A percentile compares a stretch with the other conserved stretches of the same genome.
Conservation (phyloP, 2,888 invertebrate species). For the Tubulanus polymorphus region DNA sequence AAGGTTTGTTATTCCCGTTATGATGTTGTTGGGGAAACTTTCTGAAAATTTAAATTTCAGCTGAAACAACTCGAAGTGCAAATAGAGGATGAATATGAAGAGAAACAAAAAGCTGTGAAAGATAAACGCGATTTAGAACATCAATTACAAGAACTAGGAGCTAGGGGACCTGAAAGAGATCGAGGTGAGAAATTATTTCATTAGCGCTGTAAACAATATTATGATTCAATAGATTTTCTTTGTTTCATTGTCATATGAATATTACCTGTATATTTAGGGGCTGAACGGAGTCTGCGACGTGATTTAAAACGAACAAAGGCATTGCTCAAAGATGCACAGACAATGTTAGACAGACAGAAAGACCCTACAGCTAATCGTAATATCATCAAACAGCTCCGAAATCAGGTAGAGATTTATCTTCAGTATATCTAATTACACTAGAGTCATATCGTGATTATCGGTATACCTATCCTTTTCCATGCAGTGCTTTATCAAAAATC, state of each 20-base stretch:
- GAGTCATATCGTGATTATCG: too few species aligned
- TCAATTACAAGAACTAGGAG: slow-evolving; percentile 73
- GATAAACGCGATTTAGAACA: slow-evolving; percentile 90
- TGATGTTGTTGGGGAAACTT: background rate
- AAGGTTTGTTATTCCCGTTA: background rate
- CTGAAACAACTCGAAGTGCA: slow-evolving; percentile 80
- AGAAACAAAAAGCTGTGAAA: slow-evolving; percentile 76
- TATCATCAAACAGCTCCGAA: slow-evolving; percentile 71
- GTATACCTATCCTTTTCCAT: too few species aligned
- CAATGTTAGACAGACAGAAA: slow-evolving; percentile 82
- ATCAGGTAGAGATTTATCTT: too few species aligned
- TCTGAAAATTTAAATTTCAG: slow-evolving; percentile 24
- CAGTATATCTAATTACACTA: too few species aligned
- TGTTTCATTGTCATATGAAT: background rate
- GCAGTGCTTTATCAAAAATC: too few species aligned
- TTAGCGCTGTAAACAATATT: background rate
- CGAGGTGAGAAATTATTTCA: slow-evolving; percentile 25
- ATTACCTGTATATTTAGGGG: slow-evolving; percentile 25
- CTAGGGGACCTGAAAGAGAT: slow-evolving; percentile 56
- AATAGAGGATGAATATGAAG: slow-evolving; percentile 88
- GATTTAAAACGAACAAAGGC: slow-evolving; percentile 88
- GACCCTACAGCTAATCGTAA: slow-evolving; percentile 79
- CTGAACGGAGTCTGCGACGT: slow-evolving; percentile 63
- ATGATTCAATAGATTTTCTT: background rate
- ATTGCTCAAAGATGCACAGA: slow-evolving; percentile 83